These are phyloP conservation scores for Mugil cephalus DNA, from an alignment of 2,113 vertebrate species.

Conservation along the genomic window DNA sequence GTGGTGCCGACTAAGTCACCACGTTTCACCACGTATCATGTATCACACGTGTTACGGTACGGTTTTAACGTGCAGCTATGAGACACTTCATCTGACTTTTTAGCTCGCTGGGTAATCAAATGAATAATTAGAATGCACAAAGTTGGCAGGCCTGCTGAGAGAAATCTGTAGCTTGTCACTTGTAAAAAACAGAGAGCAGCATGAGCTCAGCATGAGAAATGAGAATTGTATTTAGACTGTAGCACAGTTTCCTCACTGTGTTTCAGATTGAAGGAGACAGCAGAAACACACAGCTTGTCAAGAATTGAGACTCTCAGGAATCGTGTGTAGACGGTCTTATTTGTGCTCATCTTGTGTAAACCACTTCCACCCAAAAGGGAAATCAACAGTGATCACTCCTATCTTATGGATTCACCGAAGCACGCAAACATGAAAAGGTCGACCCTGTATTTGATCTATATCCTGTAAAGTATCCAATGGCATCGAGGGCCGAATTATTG, in stretches of 20 bases:
- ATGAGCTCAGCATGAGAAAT: conserved; percentile 1
- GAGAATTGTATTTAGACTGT: conserved; percentile 12
- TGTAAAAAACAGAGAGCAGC: conserved; percentile 24
- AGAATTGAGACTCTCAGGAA: conserved; percentile 1
- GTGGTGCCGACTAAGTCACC: background rate
- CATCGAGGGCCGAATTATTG: conserved; percentile 21
- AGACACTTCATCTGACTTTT: background rate
- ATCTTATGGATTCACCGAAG: background rate
- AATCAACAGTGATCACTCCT: conserved; percentile 29
- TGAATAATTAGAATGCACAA: conserved; percentile 33
- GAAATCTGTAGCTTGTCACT: conserved; percentile 33
- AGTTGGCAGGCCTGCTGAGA: conserved; percentile 28
- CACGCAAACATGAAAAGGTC: background rate
- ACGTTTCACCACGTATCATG: no score
- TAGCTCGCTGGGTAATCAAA: conserved; percentile 20
- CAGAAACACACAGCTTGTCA: background rate
- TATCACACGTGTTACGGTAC: background rate
- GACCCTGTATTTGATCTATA: background rate
- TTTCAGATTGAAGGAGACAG: background rate
- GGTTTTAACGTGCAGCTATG: background rate
- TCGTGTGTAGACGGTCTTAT: background rate
- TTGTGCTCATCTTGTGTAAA: background rate
- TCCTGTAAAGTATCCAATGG: background rate
- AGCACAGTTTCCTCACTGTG: background rate
- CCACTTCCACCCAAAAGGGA: conserved; percentile 11